Evolutionary conservation across 2,888 invertebrate genomes (phyloP).

Genomic region (Hydrotaea diabolus): DNA sequence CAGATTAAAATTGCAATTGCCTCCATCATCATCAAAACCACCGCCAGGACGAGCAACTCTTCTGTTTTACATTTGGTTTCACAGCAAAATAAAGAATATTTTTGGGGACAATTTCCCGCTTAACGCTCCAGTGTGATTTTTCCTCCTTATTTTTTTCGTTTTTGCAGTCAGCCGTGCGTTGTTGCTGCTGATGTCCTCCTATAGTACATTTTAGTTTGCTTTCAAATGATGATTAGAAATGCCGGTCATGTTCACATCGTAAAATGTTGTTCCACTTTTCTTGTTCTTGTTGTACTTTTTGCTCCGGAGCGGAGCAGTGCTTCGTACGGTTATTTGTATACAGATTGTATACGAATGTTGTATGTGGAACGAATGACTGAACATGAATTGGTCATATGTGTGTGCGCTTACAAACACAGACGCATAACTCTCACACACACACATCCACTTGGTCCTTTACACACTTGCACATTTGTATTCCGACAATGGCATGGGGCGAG

Average conservation of each 20-base stretch:
- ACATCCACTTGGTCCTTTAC: background rate
- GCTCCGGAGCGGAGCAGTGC: background rate
- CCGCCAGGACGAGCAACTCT: background rate
- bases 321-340: constrained; percentile 15
- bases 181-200: constrained; percentile 7
- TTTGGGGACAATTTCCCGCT: constrained; percentile 49
- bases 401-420: constrained; percentile 9
- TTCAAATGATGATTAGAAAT: constrained; percentile 57
- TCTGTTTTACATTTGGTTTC: background rate
- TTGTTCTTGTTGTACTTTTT: background rate
- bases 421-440: constrained; percentile 15
- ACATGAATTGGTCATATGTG: constrained; percentile 55
- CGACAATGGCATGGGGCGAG: background rate
- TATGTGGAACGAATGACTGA: constrained; percentile 49
- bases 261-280: constrained; percentile 58
- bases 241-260: constrained; percentile 65
- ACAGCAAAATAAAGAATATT: constrained; percentile 16
- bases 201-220: background rate
- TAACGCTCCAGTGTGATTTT: constrained; percentile 56
- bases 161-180: constrained; percentile 21
- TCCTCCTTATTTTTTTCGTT: too few relatives aligned
- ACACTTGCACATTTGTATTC: constrained; percentile 11
- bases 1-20: constrained; percentile 64
- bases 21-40: background rate
- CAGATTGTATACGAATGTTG: constrained; percentile 11